phyloP scores from a whole-genome alignment of 2,888 invertebrate species.

The Alitta virens region DNA sequence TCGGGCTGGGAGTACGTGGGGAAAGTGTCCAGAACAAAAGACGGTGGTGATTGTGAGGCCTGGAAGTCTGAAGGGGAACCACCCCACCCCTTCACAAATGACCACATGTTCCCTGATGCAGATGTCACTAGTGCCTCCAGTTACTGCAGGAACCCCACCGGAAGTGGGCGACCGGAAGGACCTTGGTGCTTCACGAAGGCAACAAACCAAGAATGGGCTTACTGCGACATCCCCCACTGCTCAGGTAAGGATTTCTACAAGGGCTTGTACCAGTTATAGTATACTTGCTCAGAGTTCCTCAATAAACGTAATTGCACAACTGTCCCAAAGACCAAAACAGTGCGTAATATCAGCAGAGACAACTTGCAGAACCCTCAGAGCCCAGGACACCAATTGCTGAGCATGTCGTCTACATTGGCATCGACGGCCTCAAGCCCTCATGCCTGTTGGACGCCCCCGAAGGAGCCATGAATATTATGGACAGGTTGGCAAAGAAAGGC shows the following conservation, averaged over 20 bases:
- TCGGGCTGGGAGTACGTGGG: conserved; percentile 10
- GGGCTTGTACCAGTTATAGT: too few relatives aligned
- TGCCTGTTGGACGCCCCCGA: conserved; percentile 4
- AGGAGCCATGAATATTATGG: conserved; percentile 15
- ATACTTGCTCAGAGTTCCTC: too few relatives aligned
- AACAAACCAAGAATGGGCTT: neutral
- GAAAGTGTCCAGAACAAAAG: neutral
- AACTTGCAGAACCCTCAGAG: neutral
- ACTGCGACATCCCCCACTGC: conserved; percentile 10
- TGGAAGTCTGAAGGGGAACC: conserved; percentile 1
- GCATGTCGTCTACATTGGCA: conserved; percentile 18
- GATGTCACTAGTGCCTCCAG: neutral
- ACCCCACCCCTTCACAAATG: conserved; percentile 1
- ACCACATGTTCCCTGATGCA: conserved; percentile 10
- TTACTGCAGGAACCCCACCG: conserved; percentile 18
- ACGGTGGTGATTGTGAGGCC: neutral
- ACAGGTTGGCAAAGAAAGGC: neutral
- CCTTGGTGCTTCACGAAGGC: conserved; percentile 18
- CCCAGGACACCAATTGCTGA: neutral
- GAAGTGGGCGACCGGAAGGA: conserved; percentile 2
- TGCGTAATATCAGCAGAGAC: too few relatives aligned
- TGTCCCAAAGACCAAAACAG: too few relatives aligned
- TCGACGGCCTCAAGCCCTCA: conserved; percentile 14
- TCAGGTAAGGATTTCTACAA: conserved; percentile 2
- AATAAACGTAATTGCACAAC: too few relatives aligned